Evolutionary conservation across 2,113 vertebrate species (phyloP).

Genomic region (Apus apus): DNA sequence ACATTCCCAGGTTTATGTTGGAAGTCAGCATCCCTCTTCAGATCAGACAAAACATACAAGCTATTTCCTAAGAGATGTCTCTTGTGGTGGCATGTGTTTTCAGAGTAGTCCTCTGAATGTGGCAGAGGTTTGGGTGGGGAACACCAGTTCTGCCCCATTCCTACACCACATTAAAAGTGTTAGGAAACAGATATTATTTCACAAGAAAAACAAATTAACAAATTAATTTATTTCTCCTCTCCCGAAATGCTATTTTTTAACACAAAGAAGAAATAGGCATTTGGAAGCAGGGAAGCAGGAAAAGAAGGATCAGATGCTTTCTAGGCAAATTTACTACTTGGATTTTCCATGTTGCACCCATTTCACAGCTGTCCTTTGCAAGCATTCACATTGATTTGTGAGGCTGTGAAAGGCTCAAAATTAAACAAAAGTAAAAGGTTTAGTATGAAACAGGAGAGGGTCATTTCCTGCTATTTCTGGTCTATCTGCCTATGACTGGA

Average conservation of each 20-base stretch:
- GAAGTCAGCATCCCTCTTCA: neutral
- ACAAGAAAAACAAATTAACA: neutral
- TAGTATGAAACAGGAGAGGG: neutral
- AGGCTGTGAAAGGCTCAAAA: slow-evolving; percentile 9
- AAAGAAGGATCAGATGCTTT: slow-evolving; percentile 34
- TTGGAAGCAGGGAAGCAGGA: neutral
- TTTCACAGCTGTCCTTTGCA: slow-evolving; percentile 39
- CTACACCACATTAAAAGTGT: neutral
- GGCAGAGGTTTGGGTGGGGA: neutral
- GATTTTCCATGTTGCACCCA: slow-evolving; percentile 12
- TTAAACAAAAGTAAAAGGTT: neutral
- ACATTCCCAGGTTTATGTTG: neutral
- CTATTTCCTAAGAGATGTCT: neutral
- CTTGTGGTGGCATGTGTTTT: neutral
- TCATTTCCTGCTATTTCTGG: slow-evolving; percentile 35
- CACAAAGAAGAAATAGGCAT: neutral
- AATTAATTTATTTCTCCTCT: slow-evolving; percentile 2
- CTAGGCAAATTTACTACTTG: slow-evolving; percentile 1
- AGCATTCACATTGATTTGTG: neutral
- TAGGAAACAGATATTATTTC: slow-evolving; percentile 29
- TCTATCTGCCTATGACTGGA: neutral
- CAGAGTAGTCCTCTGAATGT: neutral
- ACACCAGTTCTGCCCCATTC: neutral
- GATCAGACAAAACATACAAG: neutral
- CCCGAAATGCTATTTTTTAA: neutral